Conservation (phyloP, 1,140 invertebrate genomes). For the Apis cerana region DNA sequence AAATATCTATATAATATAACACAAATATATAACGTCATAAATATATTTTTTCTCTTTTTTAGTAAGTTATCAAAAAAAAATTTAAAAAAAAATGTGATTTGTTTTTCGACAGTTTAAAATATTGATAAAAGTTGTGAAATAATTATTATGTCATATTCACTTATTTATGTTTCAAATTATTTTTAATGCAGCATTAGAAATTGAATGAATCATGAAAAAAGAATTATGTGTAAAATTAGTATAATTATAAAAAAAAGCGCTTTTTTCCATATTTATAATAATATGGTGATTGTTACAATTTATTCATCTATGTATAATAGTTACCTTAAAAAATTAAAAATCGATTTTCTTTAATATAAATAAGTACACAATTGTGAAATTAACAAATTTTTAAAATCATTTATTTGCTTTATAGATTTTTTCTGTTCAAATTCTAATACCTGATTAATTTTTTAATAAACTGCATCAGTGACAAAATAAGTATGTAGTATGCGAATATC, state of each 20-base stretch:
- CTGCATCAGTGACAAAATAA: constrained; percentile 42
- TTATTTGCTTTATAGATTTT: constrained; percentile 21
- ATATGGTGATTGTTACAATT: background rate
- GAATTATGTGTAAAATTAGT: constrained; percentile 4
- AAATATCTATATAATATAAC: background rate
- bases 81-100: constrained; percentile 31
- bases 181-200: background rate
- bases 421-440: background rate
- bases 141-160: constrained; percentile 44
- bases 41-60: constrained; percentile 16
- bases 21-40: constrained; percentile 17
- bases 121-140: constrained; percentile 36
- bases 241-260: background rate
- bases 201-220: background rate
- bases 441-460: constrained; percentile 27
- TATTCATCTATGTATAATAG: background rate
- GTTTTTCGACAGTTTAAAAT: constrained; percentile 37
- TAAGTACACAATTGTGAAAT: background rate
- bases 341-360: background rate
- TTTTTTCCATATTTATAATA: constrained; percentile 1
- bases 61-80: constrained; percentile 41
- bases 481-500: constrained; percentile 16
- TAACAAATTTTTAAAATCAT: background rate
- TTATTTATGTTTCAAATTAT: constrained; percentile 54
- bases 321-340: background rate